Percentiles rank a stretch among this genome's conserved stretches.
Evolutionary conservation across 2,113 vertebrate genomes (phyloP).

Genomic region (Ploceus nigricollis): DNA sequence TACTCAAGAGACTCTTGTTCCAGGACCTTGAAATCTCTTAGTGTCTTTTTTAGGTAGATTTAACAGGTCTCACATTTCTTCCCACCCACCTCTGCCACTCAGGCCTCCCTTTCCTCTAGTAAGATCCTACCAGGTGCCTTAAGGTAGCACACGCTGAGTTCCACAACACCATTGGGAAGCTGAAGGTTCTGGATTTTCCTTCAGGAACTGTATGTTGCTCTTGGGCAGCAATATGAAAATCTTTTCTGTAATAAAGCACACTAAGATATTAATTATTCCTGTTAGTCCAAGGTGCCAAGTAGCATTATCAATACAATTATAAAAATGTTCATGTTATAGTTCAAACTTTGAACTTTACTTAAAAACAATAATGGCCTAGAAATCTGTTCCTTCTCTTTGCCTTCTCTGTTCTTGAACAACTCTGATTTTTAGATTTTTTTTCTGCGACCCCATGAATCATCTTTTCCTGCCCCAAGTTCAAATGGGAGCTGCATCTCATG

Average conservation of each 20-base stretch:
- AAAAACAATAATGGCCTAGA: neutral
- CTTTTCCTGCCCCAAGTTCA: neutral
- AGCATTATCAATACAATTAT: neutral
- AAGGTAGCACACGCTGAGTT: neutral
- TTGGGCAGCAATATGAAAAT: neutral
- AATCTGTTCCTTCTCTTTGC: neutral
- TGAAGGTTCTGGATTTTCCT: neutral
- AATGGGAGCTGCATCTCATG: neutral
- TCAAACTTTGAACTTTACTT: neutral
- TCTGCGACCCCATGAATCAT: rapidly evolving
- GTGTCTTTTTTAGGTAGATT: neutral
- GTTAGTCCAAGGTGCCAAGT: neutral
- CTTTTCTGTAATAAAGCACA: neutral
- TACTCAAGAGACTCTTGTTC: neutral
- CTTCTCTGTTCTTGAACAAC: neutral
- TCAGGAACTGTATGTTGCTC: neutral
- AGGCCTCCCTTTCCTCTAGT: neutral
- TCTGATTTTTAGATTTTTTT: neutral
- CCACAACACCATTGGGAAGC: neutral
- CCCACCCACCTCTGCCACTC: neutral
- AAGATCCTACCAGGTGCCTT: neutral
- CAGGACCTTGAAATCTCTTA: neutral
- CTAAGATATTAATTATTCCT: neutral
- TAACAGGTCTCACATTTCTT: neutral
- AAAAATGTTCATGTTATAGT: neutral